A percentile compares a stretch with the other conserved stretches of the same genome.
phyloP scores from a whole-genome alignment of 2,797 vertebrate species.

The Crossoptilon crossoptilon region DNA sequence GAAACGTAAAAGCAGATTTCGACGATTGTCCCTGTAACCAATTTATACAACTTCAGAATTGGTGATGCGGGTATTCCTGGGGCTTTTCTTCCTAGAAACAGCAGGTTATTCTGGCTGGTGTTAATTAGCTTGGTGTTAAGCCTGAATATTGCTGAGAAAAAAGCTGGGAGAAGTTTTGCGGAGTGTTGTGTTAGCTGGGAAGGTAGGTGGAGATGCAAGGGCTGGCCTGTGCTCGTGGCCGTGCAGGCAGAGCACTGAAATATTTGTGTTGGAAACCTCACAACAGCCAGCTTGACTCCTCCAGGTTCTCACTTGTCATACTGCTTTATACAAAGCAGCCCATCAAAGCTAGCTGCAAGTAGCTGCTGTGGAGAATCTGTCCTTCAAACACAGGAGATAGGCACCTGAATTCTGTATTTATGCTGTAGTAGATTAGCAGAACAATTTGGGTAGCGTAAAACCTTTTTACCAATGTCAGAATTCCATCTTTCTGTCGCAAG shows the following conservation, averaged over 20 bases:
- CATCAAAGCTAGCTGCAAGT: background rate
- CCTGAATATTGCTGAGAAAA: background rate
- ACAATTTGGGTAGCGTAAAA: constrained; percentile 5
- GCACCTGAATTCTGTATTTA: constrained; percentile 1
- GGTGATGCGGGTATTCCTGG: background rate
- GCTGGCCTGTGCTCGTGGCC: background rate
- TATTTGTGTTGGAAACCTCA: background rate
- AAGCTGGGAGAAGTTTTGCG: background rate
- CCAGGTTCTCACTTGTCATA: background rate
- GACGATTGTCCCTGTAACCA: background rate
- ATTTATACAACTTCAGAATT: background rate
- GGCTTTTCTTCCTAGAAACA: background rate
- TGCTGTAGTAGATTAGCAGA: background rate
- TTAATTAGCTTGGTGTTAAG: background rate
- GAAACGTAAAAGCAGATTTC: background rate
- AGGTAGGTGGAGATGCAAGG: background rate
- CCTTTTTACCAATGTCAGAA: background rate
- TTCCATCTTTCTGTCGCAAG: constrained; percentile 14
- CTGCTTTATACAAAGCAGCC: background rate
- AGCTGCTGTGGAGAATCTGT: background rate
- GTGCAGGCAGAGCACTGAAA: background rate
- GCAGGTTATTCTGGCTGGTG: background rate
- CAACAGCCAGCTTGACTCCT: background rate
- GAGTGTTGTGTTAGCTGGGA: background rate
- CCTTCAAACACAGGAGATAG: constrained; percentile 2